Evolutionary conservation across 2,797 vertebrate genomes (phyloP), one percentile per base, ranked within the genome.

Genomic region (Poeciliopsis turneri): DNA sequence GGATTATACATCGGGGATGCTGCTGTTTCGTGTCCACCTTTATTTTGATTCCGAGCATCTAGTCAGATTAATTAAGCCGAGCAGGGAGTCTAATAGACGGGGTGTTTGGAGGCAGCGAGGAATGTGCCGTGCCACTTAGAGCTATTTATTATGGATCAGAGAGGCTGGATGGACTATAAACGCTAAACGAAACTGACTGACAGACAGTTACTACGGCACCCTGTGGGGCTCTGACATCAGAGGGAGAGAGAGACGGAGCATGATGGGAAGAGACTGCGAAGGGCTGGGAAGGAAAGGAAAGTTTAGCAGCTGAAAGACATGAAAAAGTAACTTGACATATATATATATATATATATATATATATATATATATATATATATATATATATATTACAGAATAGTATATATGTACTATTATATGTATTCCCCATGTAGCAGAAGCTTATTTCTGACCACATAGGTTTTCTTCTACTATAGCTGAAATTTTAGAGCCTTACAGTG

Each of bases 71-170:
- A 89, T 90, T 85, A 88, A 82, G 72, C 10, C 76, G 79, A 82
- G 75, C 47, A 55, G 23, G 43, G 72, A 74, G 77, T 86, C 78
- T 91, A 86, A 90, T 80, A 77, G 77, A 72, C 3, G 0, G 39
- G 57, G 81, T 76, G 79, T 16, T 90, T 88, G 92, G 82, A 88
- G 89, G 90, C 82, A 78, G 87, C 39, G 15, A 78, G 25, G 74
- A 82, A 86, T 87, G 75, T 16, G 76, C 84, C 81, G 86, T 64
- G 86, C 83, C 81, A 88, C 88, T 92, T 83, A 83, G 16, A 82
- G 85, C 82, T 87, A 85, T 94, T 92, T 90, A 76, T 86, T 90
- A 93, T 90, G 87, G 89, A 93, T 90, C 89, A 92, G 87, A 89
- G 87, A 61, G 81, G 71, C 77, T 80, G 86, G 78, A 80, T 66